Percentiles rank a stretch among this genome's conserved stretches.
These are phyloP conservation scores for Premnoplex brunnescens DNA, from an alignment of 2,797 vertebrate species.

Conservation along the genomic window DNA sequence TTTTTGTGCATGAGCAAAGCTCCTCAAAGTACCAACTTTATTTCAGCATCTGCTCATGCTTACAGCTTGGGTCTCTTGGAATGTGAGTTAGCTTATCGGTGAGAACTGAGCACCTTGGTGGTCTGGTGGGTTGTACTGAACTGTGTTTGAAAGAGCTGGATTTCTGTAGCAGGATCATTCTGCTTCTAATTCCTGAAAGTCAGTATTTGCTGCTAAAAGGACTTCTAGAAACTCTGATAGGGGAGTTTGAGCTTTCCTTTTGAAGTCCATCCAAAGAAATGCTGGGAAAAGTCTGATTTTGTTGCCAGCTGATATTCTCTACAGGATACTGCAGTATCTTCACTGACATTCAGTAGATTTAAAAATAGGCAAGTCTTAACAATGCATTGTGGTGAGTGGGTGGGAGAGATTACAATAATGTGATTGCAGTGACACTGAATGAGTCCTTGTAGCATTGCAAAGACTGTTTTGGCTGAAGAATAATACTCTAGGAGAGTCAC, in stretches of 20 bases:
- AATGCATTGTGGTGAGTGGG: neutral
- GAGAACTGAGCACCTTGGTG: neutral
- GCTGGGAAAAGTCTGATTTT: neutral
- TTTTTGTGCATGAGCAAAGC: neutral
- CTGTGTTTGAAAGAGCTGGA: neutral
- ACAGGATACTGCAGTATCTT: neutral
- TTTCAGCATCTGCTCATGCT: neutral
- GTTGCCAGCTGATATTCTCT: neutral
- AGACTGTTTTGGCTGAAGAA: neutral
- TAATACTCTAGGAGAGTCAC: neutral
- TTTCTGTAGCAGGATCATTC: neutral
- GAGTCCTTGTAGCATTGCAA: neutral
- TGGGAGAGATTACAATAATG: neutral
- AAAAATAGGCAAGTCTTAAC: neutral
- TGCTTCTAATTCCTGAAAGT: neutral
- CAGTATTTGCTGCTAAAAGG: neutral
- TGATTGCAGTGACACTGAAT: neutral
- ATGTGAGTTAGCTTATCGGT: neutral
- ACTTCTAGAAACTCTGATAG: neutral
- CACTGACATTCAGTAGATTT: neutral
- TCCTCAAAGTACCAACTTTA: neutral
- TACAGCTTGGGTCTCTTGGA: neutral
- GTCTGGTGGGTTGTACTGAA: neutral
- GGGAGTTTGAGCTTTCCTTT: neutral
- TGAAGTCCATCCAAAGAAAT: neutral